Percentiles rank a stretch among this genome's conserved stretches.
These are phyloP conservation scores for Stomorhina lunata DNA, from an alignment of 2,888 invertebrate species.

Conservation along the genomic window DNA sequence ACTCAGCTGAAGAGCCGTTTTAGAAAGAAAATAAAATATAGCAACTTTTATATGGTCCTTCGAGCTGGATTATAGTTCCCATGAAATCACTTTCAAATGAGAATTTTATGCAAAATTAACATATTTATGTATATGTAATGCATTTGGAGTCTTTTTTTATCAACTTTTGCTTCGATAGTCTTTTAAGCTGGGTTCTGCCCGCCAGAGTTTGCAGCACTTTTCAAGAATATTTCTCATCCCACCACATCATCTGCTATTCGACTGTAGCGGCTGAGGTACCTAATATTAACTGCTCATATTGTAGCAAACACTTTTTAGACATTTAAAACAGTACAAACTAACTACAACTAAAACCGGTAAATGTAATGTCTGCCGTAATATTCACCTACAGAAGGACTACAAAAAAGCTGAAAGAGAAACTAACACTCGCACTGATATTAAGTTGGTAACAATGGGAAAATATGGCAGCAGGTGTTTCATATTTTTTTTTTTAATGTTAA, in stretches of 20 bases:
- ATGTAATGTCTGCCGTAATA: constrained; percentile 1
- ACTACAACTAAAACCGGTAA: constrained; percentile 28
- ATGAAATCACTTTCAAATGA: too few species aligned
- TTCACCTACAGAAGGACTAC: not conserved
- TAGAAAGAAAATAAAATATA: too few species aligned
- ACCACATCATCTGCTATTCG: not conserved
- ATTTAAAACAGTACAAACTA: constrained; percentile 22
- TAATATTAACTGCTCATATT: constrained; percentile 30
- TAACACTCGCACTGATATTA: not conserved
- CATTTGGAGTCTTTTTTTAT: too few species aligned
- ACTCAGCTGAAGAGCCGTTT: too few species aligned
- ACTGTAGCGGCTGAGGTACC: not conserved
- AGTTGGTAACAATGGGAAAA: constrained; percentile 28
- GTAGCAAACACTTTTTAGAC: not conserved
- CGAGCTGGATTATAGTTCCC: too few species aligned
- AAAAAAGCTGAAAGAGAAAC: not conserved
- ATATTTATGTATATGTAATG: too few species aligned
- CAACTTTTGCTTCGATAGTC: too few species aligned
- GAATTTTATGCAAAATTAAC: too few species aligned
- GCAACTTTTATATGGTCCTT: too few species aligned
- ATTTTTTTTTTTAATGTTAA: constrained; percentile 47
- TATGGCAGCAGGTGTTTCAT: constrained; percentile 53
- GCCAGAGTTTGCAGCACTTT: too few species aligned
- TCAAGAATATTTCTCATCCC: too few species aligned
- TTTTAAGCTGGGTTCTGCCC: too few species aligned